phyloP scores from a whole-genome alignment of 2,888 invertebrate species.

The Conops quadrifasciatus region DNA sequence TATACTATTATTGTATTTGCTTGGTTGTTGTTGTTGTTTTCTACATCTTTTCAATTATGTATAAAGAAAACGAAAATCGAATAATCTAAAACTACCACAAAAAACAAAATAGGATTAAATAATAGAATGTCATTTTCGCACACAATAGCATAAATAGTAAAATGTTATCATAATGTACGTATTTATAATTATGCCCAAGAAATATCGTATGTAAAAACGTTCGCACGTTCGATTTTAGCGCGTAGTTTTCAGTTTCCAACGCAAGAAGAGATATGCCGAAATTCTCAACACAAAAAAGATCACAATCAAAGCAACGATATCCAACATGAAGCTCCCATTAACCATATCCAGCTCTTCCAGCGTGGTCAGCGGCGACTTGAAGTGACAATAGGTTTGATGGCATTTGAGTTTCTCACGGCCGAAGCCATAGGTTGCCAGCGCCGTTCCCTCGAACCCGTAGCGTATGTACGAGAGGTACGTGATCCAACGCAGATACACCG shows the following conservation, averaged over 20 bases:
- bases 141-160: no score
- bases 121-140: background rate
- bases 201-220: constrained; percentile 27
- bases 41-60: no score
- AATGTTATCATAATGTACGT: background rate
- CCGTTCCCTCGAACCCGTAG: constrained; percentile 95
- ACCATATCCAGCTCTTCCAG: constrained; percentile 87
- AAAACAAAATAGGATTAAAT: background rate
- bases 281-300: constrained; percentile 83
- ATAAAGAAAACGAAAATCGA: background rate
- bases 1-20: no score
- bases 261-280: constrained; percentile 84
- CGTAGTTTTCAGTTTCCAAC: constrained; percentile 85
- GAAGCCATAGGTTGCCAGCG: constrained; percentile 90
- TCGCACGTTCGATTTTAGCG: constrained; percentile 68
- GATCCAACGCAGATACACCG: constrained; percentile 93
- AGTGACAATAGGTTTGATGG: constrained; percentile 84
- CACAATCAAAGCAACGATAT: constrained; percentile 79
- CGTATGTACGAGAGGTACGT: constrained; percentile 94
- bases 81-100: background rate
- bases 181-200: constrained; percentile 10
- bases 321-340: constrained; percentile 80
- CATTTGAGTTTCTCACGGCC: constrained; percentile 83
- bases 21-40: no score
- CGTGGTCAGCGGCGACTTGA: constrained; percentile 82